Percentiles rank a stretch among this genome's conserved stretches.
These are phyloP conservation scores for Ophion costatus DNA, from an alignment of 2,888 invertebrate genomes.

Conservation along the genomic window DNA sequence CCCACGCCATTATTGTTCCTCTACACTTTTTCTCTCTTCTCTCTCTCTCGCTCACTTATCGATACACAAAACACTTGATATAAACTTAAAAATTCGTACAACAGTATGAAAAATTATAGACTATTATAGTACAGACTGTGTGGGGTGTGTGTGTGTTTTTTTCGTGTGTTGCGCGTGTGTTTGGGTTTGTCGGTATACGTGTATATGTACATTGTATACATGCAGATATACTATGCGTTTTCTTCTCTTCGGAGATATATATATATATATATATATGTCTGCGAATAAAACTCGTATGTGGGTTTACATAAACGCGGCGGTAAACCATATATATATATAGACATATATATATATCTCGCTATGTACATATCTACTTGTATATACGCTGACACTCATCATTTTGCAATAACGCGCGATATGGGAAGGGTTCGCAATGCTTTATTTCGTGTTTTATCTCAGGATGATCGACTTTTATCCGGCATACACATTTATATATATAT, in stretches of 20 bases:
- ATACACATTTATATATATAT: neutral
- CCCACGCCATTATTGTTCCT: slow-evolving; percentile 30
- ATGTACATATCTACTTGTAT: slow-evolving; percentile 55
- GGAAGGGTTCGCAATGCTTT: neutral
- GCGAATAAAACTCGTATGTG: slow-evolving; percentile 16
- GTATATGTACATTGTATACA: slow-evolving; percentile 68
- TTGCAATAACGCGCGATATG: neutral
- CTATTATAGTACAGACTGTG: slow-evolving; percentile 86
- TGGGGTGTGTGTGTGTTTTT: slow-evolving; percentile 73
- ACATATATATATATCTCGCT: slow-evolving; percentile 34
- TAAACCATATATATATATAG: slow-evolving; percentile 1
- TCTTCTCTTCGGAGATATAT: slow-evolving; percentile 53
- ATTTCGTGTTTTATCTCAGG: neutral
- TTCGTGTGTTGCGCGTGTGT: slow-evolving; percentile 73
- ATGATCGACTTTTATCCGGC: neutral
- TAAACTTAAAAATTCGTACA: slow-evolving; percentile 94
- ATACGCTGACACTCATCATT: slow-evolving; percentile 10
- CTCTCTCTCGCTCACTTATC: slow-evolving; percentile 76
- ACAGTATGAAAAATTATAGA: slow-evolving; percentile 95
- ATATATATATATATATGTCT: slow-evolving; percentile 40
- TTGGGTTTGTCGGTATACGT: slow-evolving; percentile 74
- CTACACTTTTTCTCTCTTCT: slow-evolving; percentile 21
- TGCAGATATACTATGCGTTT: slow-evolving; percentile 60
- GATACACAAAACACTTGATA: slow-evolving; percentile 94
- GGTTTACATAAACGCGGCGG: slow-evolving; percentile 27